A percentile compares a stretch with the other conserved stretches of the same genome.
Evolutionary conservation across 2,888 invertebrate species (phyloP).

Genomic region (Conomelus anceps): DNA sequence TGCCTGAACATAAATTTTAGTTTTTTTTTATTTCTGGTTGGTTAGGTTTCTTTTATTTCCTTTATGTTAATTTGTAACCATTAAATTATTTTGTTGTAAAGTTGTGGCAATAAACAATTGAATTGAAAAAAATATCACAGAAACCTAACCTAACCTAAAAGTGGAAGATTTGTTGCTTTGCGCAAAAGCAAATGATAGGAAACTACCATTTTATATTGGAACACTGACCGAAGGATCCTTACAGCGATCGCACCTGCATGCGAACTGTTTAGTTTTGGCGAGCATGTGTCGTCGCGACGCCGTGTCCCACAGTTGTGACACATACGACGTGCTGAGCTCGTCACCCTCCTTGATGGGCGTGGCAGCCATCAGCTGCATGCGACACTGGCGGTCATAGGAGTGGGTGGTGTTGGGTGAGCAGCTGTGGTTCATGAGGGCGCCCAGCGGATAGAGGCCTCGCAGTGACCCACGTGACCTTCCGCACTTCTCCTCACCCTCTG

Average conservation of each 20-base stretch:
- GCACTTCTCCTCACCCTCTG: not conserved
- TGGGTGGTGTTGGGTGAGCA: slow-evolving; percentile 62
- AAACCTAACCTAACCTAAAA: not conserved
- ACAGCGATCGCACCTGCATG: slow-evolving; percentile 59
- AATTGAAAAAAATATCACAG: not conserved
- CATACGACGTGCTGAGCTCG: slow-evolving; percentile 61
- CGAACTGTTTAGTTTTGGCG: slow-evolving; percentile 59
- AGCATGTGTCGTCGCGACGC: slow-evolving; percentile 55
- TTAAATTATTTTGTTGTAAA: too few species aligned
- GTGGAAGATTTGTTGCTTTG: not conserved
- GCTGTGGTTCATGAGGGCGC: slow-evolving; percentile 60
- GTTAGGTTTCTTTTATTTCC: too few species aligned
- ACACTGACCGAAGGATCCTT: slow-evolving; percentile 50
- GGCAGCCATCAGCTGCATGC: slow-evolving; percentile 55
- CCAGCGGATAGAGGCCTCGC: slow-evolving; percentile 60
- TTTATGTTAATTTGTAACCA: too few species aligned
- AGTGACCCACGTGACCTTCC: slow-evolving; percentile 32
- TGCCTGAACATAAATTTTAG: too few species aligned
- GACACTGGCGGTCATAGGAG: slow-evolving; percentile 49
- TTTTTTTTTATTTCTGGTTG: too few species aligned
- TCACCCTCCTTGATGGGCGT: slow-evolving; percentile 51
- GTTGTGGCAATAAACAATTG: too few species aligned
- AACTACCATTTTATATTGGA: not conserved
- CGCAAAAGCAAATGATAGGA: not conserved
- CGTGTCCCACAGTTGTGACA: slow-evolving; percentile 61